These are phyloP conservation scores for Nibea albiflora DNA, from an alignment of 2,113 vertebrate genomes.

Conservation along the genomic window DNA sequence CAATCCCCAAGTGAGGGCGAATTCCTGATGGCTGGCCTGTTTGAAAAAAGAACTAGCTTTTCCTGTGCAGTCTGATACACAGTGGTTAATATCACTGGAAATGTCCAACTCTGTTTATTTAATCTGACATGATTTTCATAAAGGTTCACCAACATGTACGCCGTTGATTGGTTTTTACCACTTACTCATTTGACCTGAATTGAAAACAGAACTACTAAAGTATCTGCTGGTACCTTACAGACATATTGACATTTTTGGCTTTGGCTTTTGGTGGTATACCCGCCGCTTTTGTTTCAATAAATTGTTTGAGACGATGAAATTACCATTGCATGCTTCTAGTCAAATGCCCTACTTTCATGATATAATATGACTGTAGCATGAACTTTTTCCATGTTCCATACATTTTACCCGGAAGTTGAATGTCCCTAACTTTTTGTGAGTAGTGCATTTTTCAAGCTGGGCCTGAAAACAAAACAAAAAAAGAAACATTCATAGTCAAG, in stretches of 20 bases:
- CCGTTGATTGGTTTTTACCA: neutral
- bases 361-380: too few species aligned
- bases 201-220: neutral
- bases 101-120: too few species aligned
- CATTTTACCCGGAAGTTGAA: too few species aligned
- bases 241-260: neutral
- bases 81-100: too few species aligned
- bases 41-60: neutral
- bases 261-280: too few species aligned
- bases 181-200: neutral
- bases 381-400: too few species aligned
- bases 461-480: neutral
- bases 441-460: neutral
- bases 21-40: conserved; percentile 11
- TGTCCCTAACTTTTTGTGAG: too few species aligned
- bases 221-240: neutral
- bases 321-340: too few species aligned
- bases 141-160: neutral
- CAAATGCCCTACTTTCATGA: too few species aligned
- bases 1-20: neutral
- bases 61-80: neutral
- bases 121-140: too few species aligned
- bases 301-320: too few species aligned
- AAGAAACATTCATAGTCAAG: neutral
- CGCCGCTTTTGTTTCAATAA: too few species aligned